phyloP scores from a whole-genome alignment of 2,797 vertebrate genomes.

The Protosalanx chinensis region DNA sequence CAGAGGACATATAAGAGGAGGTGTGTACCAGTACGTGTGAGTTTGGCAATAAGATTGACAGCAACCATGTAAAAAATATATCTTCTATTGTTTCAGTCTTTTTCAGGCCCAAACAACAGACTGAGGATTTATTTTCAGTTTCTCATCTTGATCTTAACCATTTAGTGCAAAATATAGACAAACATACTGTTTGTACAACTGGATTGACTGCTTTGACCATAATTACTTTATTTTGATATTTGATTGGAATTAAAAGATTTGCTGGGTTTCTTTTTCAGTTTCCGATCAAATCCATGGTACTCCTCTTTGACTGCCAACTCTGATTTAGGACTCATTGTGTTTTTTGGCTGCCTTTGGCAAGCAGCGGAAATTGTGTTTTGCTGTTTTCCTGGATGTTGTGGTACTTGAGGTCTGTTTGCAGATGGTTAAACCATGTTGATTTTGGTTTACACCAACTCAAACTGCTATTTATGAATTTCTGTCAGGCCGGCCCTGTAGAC shows the following conservation, averaged over 20 bases:
- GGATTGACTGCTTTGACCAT: not conserved
- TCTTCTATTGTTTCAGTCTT: not conserved
- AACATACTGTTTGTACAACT: not conserved
- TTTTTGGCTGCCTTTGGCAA: constrained; percentile 3
- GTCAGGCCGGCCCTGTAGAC: constrained; percentile 2
- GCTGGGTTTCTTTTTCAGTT: no score
- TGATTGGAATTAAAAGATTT: no score
- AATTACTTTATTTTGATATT: not conserved
- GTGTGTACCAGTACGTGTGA: not conserved
- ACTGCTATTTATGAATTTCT: constrained; percentile 28
- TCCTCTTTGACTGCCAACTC: constrained; percentile 20
- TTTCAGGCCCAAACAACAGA: not conserved
- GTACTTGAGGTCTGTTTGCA: constrained; percentile 47
- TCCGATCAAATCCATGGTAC: not conserved
- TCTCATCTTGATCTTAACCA: not conserved
- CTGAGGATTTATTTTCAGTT: not conserved
- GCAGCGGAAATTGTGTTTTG: constrained; percentile 30
- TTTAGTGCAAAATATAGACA: not conserved
- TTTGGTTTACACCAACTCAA: constrained; percentile 33
- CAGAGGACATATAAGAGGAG: constrained; percentile 7
- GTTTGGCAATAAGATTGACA: not conserved
- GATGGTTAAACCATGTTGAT: constrained; percentile 42
- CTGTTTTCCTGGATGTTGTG: constrained; percentile 30
- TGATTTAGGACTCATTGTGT: constrained; percentile 11
- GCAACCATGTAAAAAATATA: not conserved